Conservation (phyloP, 2,888 invertebrate genomes). For the Lasioglossum marginatum region DNA sequence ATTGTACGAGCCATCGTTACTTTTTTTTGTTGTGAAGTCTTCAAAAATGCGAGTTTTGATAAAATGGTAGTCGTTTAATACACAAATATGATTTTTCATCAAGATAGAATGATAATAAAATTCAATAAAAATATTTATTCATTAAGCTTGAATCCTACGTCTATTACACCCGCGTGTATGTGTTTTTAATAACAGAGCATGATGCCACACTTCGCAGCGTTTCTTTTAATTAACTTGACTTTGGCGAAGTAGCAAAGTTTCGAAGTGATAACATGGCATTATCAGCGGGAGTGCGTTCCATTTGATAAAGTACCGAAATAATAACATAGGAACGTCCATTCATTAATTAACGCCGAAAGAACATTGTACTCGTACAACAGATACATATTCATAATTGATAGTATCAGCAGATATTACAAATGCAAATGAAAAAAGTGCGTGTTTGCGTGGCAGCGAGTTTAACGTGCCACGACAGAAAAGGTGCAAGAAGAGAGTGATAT, state of each 20-base stretch:
- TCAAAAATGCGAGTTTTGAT: neutral
- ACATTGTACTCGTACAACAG: neutral
- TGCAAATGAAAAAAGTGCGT: slow-evolving; percentile 45
- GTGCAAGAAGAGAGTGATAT: slow-evolving; percentile 15
- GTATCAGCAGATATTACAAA: slow-evolving; percentile 29
- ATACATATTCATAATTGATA: slow-evolving; percentile 42
- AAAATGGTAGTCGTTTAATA: no score
- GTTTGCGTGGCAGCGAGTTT: slow-evolving; percentile 28
- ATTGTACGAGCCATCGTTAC: neutral
- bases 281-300: neutral
- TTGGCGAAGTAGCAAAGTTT: neutral
- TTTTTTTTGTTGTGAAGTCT: neutral
- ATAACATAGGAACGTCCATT: neutral
- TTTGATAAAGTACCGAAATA: slow-evolving; percentile 1
- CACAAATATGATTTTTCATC: no score
- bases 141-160: neutral
- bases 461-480: neutral
- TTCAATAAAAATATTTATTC: neutral
- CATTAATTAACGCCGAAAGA: slow-evolving; percentile 32
- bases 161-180: neutral
- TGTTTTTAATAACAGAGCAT: neutral
- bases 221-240: neutral
- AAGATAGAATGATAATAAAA: no score
- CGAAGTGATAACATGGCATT: neutral
- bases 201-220: neutral